A percentile compares a stretch with the other conserved stretches of the same genome.
Conservation (phyloP, 2,888 invertebrate species). For the Ditula angustiorana region DNA sequence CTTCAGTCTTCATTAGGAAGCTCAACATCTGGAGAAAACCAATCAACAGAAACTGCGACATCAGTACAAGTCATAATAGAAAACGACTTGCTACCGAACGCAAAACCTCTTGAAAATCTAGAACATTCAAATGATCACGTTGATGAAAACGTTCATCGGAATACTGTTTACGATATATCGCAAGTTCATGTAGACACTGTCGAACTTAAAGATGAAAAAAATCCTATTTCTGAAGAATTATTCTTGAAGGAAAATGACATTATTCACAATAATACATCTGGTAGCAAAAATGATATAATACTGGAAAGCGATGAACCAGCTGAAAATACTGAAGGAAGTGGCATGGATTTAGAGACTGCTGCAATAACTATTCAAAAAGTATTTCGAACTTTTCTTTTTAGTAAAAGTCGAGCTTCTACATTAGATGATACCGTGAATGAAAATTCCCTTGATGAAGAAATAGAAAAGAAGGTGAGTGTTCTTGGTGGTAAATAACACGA, state of each 20-base stretch:
- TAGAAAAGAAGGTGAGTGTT: slow-evolving; percentile 58
- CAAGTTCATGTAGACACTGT: not conserved
- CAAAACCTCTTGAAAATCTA: not conserved
- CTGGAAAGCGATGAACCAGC: slow-evolving; percentile 1
- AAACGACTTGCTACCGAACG: not conserved
- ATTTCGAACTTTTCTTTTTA: slow-evolving; percentile 78
- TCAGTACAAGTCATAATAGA: not conserved
- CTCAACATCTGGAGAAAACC: not conserved
- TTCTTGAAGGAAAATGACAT: not conserved
- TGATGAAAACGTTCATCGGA: not conserved
- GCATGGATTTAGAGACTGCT: slow-evolving; percentile 81
- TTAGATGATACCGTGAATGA: slow-evolving; percentile 69
- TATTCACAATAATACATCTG: not conserved
- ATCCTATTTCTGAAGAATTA: not conserved
- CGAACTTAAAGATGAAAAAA: not conserved
- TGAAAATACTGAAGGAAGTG: slow-evolving; percentile 41
- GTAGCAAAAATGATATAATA: not conserved
- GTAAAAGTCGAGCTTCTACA: slow-evolving; percentile 73
- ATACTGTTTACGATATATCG: not conserved
- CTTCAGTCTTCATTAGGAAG: not conserved
- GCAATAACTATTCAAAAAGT: slow-evolving; percentile 86
- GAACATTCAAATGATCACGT: not conserved
- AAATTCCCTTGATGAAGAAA: slow-evolving; percentile 59
- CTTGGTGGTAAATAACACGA: not conserved
- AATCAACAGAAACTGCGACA: not conserved